These are phyloP conservation scores for Apodemus sylvaticus DNA, from an alignment of 2,113 vertebrate genomes.

Conservation along the genomic window DNA sequence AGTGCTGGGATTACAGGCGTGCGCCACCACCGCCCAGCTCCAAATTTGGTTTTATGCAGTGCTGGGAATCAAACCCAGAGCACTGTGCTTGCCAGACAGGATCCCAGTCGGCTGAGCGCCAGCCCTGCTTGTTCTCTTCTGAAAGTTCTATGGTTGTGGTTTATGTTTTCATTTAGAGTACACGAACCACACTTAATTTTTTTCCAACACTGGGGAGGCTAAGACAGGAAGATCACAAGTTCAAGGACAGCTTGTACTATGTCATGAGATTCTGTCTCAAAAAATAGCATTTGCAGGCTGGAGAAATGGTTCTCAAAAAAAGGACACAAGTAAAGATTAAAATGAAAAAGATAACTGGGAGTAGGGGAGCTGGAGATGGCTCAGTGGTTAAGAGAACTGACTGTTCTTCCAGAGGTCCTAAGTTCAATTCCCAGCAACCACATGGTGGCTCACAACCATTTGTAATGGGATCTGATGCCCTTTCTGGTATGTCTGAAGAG, in stretches of 20 bases:
- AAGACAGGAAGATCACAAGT: neutral
- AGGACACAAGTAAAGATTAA: too few relatives aligned
- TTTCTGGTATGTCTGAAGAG: too few relatives aligned
- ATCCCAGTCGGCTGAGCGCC: neutral
- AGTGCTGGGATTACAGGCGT: neutral
- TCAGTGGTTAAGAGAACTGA: too few relatives aligned
- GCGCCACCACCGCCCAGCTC: too few relatives aligned
- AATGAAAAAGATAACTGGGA: too few relatives aligned
- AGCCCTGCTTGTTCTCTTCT: neutral
- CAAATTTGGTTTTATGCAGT: neutral
- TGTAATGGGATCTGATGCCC: too few relatives aligned
- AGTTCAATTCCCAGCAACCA: too few relatives aligned
- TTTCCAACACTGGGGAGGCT: neutral
- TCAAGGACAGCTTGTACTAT: neutral
- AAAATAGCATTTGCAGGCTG: neutral
- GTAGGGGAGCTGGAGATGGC: too few relatives aligned
- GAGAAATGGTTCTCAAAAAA: too few relatives aligned
- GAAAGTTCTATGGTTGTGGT: neutral
- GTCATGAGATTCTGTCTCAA: neutral
- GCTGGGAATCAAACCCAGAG: neutral
- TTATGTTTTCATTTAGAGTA: neutral
- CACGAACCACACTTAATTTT: neutral
- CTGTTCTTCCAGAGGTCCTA: too few relatives aligned
- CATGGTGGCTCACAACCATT: too few relatives aligned
- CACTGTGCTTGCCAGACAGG: neutral